Conservation (phyloP, 2,888 invertebrate genomes). For the Amiota minor region DNA sequence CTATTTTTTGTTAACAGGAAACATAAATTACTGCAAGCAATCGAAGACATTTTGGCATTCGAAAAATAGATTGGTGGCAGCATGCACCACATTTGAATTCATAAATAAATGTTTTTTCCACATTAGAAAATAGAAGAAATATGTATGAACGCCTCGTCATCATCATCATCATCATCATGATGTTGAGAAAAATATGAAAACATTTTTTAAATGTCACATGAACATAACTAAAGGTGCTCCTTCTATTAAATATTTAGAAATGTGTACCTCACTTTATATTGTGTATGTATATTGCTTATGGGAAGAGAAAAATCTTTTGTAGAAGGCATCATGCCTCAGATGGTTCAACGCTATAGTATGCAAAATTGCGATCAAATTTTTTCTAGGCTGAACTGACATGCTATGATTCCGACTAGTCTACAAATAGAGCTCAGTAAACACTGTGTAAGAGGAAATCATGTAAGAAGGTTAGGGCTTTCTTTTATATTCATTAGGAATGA, state of each 20-base stretch:
- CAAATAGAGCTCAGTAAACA: too few relatives aligned
- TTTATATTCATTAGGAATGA: too few relatives aligned
- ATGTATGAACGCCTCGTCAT: background rate
- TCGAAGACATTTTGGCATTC: conserved; percentile 31
- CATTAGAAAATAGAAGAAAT: background rate
- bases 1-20: conserved; percentile 51
- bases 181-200: conserved; percentile 19
- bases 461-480: too few relatives aligned
- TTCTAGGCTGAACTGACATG: too few relatives aligned
- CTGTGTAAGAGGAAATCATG: too few relatives aligned
- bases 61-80: conserved; percentile 47
- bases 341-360: too few relatives aligned
- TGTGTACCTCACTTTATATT: background rate
- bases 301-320: too few relatives aligned
- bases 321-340: too few relatives aligned
- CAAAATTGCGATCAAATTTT: too few relatives aligned
- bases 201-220: conserved; percentile 62
- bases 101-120: conserved; percentile 11
- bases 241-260: background rate
- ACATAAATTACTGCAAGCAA: conserved; percentile 60
- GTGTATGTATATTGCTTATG: background rate
- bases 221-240: background rate
- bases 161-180: background rate
- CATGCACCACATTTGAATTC: conserved; percentile 8
- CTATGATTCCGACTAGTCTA: too few relatives aligned